Percentiles rank a stretch among this genome's conserved stretches.
These are phyloP conservation scores for Maniola hyperantus DNA, from an alignment of 2,888 invertebrate species.

Conservation along the genomic window DNA sequence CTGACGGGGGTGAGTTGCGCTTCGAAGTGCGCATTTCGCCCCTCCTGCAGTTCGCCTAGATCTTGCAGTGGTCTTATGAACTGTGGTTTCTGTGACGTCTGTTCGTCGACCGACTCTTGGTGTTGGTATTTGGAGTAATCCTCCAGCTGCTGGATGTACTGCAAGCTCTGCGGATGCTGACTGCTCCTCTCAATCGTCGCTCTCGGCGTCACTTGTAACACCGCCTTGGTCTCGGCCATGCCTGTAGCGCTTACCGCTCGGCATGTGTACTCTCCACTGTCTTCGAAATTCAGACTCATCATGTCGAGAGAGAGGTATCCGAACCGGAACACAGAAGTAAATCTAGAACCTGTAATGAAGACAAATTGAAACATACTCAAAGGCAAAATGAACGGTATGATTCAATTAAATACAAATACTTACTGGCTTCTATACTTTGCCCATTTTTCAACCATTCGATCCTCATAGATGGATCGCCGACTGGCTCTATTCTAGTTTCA, in stretches of 20 bases:
- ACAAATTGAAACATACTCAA: background rate
- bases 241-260: slow-evolving; percentile 94
- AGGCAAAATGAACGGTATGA: background rate
- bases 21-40: slow-evolving; percentile 96
- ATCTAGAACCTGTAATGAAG: slow-evolving; percentile 91
- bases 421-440: slow-evolving; percentile 94
- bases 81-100: slow-evolving; percentile 89
- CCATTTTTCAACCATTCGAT: slow-evolving; percentile 98
- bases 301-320: slow-evolving; percentile 98
- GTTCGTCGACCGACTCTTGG: slow-evolving; percentile 92
- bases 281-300: slow-evolving; percentile 91
- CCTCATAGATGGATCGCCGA: slow-evolving; percentile 97
- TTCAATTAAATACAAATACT: slow-evolving; percentile 57
- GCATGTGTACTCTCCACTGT: slow-evolving; percentile 95
- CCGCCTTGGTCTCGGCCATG: slow-evolving; percentile 92
- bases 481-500: slow-evolving; percentile 98
- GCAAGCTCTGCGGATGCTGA: slow-evolving; percentile 95
- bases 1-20: slow-evolving; percentile 95
- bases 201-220: slow-evolving; percentile 90
- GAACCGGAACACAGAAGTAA: slow-evolving; percentile 97
- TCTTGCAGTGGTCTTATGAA: slow-evolving; percentile 94
- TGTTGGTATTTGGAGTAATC: slow-evolving; percentile 94
- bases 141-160: slow-evolving; percentile 94
- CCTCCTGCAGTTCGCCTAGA: slow-evolving; percentile 93
- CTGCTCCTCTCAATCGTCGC: slow-evolving; percentile 93